A percentile compares a stretch with the other conserved stretches of the same genome.
These are phyloP conservation scores for Spodoptera litura DNA, from an alignment of 1,140 invertebrate species.

Conservation along the genomic window DNA sequence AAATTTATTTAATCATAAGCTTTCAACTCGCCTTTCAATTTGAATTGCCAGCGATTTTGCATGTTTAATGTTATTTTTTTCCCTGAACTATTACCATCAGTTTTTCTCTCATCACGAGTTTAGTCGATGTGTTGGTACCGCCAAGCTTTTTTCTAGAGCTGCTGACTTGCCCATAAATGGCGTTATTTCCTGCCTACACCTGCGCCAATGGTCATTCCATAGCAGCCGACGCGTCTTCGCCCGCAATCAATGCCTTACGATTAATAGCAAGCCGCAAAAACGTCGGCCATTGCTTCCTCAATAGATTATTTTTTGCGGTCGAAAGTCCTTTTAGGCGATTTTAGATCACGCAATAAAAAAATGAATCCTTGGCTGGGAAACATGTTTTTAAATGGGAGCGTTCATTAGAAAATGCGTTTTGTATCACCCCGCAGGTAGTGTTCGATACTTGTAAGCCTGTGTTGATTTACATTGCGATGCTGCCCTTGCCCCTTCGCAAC, in stretches of 20 bases:
- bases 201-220: conserved; percentile 47
- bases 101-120: conserved; percentile 56
- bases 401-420: no score
- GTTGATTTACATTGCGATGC: neutral
- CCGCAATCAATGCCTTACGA: conserved; percentile 46
- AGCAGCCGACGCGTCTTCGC: conserved; percentile 41
- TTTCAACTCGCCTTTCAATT: conserved; percentile 72
- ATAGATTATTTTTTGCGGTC: conserved; percentile 48
- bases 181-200: conserved; percentile 51
- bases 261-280: conserved; percentile 52
- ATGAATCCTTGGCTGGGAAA: no score
- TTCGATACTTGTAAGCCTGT: no score
- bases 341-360: neutral
- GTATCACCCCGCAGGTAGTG: no score
- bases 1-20: conserved; percentile 74
- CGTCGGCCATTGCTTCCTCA: conserved; percentile 39
- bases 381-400: no score
- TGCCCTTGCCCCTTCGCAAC: neutral
- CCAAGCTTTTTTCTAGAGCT: conserved; percentile 26
- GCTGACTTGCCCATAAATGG: conserved; percentile 49
- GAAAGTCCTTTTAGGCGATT: conserved; percentile 37
- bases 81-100: conserved; percentile 61
- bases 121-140: conserved; percentile 15
- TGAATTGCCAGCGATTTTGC: conserved; percentile 66
- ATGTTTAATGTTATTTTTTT: conserved; percentile 61